Evolutionary conservation across 2,113 vertebrate genomes (phyloP), one percentile per base, ranked within the genome.

Genomic region (Gobio gobio): DNA sequence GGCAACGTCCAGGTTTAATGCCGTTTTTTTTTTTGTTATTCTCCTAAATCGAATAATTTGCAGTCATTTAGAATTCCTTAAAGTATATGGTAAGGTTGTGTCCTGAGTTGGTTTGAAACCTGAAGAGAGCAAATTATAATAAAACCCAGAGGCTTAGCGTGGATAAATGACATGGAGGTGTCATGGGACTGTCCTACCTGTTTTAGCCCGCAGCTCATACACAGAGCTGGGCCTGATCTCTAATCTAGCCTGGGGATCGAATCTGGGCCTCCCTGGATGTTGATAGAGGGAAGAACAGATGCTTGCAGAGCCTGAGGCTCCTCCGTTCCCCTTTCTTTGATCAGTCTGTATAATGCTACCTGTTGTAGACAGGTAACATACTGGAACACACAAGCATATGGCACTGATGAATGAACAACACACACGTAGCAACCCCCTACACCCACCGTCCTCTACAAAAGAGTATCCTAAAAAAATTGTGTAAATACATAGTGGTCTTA

Each of bases 171-270:
- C 70, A 89, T 54, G 5, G 4, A 59, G 5, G 83, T 89, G 49
- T 74, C 85, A 78, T 40, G 83, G 87, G 85, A 84, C 85, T 82
- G 36, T 24, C 54, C 47, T 83, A 84, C 83, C 83, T 78, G 72
- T 29, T 12, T 79, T 51, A 87, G 78, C 87, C 85, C 47, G 78
- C 78, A 88, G 78, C 66, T 59, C 54, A 58, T 45, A 73, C 78
- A 72, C 59, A 24, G 68, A 88, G 61, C 74, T 83, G 83, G 78
- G 88, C 85, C 74, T 87, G 88, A 89, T 89, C 85, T 86, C 59
- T 83, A 89, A 87, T 83, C 79, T 89, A 82, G 78, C 85, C 88
- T 87, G 74, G 84, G 88, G 88, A 89, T 83, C 36, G 16, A 87
- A 68, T 61, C 13, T 56, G 76, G 83, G 85, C 78, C 87, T 86